Percentiles rank a stretch among this genome's conserved stretches.
Conservation (phyloP, 2,113 vertebrate species). For the Chaenocephalus aceratus region DNA sequence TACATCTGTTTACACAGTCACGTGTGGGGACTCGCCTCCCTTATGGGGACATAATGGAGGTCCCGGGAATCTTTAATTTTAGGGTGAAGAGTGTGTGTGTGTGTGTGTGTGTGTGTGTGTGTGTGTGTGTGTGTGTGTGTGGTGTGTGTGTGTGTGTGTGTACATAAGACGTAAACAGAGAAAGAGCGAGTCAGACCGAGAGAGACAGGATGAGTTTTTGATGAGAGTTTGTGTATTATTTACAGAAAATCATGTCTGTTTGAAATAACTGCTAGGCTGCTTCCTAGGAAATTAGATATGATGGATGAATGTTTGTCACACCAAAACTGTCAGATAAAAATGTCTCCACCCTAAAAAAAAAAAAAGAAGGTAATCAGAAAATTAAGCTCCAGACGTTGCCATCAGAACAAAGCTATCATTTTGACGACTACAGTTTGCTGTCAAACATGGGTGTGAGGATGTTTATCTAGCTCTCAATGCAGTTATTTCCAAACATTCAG, state of each 20-base stretch:
- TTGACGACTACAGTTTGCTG: constrained; percentile 28
- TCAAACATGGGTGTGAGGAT: constrained; percentile 37
- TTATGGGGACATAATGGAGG: too few species aligned
- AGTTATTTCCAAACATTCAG: not conserved
- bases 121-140: constrained; percentile 31
- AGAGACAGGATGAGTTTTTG: constrained; percentile 11
- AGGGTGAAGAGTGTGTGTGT: constrained; percentile 1
- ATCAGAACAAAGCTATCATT: constrained; percentile 54
- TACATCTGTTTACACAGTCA: too few species aligned
- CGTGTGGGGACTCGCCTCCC: too few species aligned
- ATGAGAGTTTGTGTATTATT: not conserved
- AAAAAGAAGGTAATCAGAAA: constrained; percentile 59
- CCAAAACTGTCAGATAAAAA: constrained; percentile 60
- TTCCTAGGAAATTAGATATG: constrained; percentile 52
- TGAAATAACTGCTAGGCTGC: constrained; percentile 1
- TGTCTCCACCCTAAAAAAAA: constrained; percentile 56
- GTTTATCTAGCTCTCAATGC: not conserved
- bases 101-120: constrained; percentile 18
- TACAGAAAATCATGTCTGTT: not conserved
- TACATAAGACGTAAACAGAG: not conserved
- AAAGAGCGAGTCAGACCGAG: not conserved
- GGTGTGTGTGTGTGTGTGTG: not conserved
- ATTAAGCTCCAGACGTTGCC: constrained; percentile 30
- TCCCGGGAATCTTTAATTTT: too few species aligned
- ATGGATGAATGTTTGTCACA: constrained; percentile 52